Base-by-base conservation (phyloP, 2,797 vertebrate genomes). In the Botia kubotai region DNA sequence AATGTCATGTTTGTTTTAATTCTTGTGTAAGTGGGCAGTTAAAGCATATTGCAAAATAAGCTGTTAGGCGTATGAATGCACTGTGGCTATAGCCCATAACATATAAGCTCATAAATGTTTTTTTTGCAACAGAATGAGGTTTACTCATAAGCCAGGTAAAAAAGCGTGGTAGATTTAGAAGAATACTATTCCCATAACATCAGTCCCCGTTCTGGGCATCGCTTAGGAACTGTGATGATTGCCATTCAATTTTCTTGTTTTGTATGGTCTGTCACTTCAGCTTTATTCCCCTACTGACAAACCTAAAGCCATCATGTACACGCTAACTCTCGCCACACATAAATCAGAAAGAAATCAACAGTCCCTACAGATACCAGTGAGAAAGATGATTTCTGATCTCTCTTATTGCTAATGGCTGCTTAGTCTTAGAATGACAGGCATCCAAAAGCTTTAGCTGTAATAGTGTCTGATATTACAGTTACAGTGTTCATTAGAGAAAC, bases 201-300 rank as follows among this genome's bases (percentile, higher is more conserved):
- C 57, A 58, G 19, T 53, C 36, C 60, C 12, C 21, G 53, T 23
- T 39, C 48, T 17, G 66, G 36, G 55, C 46, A n/a, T 74, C 26
- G 39, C 70, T 58, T 55, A 36, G 71, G 36, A 63, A 21, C 26
- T 46, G 43, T 43, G 66, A 77, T 85, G 86, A 80, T 39, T 81
- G 80, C 78, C 72, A 71, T 77, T 83, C 82, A 75, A 84, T 87
- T 82, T 85, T 78, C 77, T 77, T 36, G 55, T 74, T 82, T 85
- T 74, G 72, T 63, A 55, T 21, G 73, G 65, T 77, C 83, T 87
- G 87, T 83, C 86, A 84, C 67, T 87, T 86, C 52, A 78, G 69
- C 75, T 84, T 75, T 39, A 63, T 77, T 67, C 50, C 43, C 53
- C 68, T 55, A 69, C 26, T 78, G 65, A 78, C 67, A 74, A 75